Conservation (phyloP, 2,797 vertebrate genomes). For the Eurystomus glaucurus region DNA sequence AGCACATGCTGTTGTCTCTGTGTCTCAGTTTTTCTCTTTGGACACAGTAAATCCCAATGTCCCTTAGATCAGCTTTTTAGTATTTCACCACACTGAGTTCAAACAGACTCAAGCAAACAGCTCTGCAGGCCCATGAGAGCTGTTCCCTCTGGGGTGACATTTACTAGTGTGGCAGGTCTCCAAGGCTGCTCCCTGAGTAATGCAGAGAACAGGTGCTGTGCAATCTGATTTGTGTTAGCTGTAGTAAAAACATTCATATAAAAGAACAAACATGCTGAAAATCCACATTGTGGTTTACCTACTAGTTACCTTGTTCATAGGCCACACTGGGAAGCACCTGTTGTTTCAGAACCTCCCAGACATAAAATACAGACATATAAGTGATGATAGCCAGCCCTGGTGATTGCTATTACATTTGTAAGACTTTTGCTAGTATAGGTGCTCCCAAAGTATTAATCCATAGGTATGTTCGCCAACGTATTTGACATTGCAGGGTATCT, state of each 20-base stretch:
- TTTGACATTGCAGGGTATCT: background rate
- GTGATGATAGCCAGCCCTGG: background rate
- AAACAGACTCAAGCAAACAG: background rate
- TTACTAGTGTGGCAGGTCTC: background rate
- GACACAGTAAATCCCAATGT: background rate
- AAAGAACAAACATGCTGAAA: constrained; percentile 6
- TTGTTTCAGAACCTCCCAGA: background rate
- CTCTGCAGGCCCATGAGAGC: background rate
- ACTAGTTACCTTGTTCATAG: background rate
- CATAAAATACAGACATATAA: background rate
- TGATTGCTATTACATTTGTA: background rate
- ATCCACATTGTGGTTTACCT: background rate
- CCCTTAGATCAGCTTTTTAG: background rate
- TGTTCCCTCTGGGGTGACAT: background rate
- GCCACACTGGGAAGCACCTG: background rate
- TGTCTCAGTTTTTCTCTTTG: background rate
- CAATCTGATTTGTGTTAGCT: background rate
- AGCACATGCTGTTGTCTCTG: background rate
- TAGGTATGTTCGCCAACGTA: background rate
- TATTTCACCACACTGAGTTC: background rate
- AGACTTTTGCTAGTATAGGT: background rate
- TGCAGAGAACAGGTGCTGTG: background rate
- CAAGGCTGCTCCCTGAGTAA: background rate
- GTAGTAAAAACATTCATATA: background rate
- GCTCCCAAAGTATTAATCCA: background rate